Base-by-base conservation (phyloP, 2,113 vertebrate species). In the Australoheros scitulus region DNA sequence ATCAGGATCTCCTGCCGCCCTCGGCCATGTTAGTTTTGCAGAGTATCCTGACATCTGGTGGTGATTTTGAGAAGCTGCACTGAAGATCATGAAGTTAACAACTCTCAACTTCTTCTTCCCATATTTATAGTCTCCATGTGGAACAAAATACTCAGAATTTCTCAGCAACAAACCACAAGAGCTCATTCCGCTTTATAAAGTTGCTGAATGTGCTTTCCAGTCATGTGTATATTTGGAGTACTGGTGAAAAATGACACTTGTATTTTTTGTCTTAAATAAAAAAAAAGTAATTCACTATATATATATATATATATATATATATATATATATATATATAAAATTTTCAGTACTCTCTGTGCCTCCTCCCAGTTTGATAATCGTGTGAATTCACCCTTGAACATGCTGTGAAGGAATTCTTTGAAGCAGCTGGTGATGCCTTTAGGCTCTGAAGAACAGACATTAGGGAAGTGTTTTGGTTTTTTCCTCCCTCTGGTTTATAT, bases 31-130 rank as follows among this genome's bases (percentile, higher is more conserved):
- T 7, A 52, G n/a, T 29, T 64, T 80, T 47, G 11, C 4, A 18
- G 47, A 41, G 17, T 5, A 50, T 32, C 2, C 0, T 47, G 9
- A 77, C 91, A 89, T 80, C 92, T 92, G 77, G 88, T 88, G 92
- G 84, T 29, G 10, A 20, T 20, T 36, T 72, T 7, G 0, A 5
- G 20, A 32, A 75, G 77, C 29, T 77, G 34, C 88, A 87, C 13
- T 29, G 36, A 38, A 55, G 1, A 56, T 9, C 57, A 6, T 41
- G 7, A 59, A 17, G 3, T 34, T 14, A 32, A 22, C 8, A 22
- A 3, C 3, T 11, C 17, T 38, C 17, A 77, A n/a, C 68, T 55
- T 52, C 65, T 26, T 41, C 22, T 26, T n/a, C 11, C 6, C 1
- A 8, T 10, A 20, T 2, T 38, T 9, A 38, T 1, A 41, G 17